Evolutionary conservation across 2,797 vertebrate genomes (phyloP).

Genomic region (Hafferia zeledoni): DNA sequence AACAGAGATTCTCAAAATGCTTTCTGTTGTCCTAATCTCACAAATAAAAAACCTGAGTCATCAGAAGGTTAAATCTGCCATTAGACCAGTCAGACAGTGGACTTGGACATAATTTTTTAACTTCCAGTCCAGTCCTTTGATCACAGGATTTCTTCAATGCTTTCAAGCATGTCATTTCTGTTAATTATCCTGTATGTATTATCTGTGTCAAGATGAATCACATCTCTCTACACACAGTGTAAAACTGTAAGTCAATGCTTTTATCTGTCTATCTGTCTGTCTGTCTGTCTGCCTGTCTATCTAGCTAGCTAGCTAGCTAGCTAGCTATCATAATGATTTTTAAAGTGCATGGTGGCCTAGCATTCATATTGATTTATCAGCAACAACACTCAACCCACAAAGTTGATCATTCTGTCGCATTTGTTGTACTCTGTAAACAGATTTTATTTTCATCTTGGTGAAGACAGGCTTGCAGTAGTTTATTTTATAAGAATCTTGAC

Average conservation of each 20-base stretch:
- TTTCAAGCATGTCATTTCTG: neutral
- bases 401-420: slow-evolving; percentile 2
- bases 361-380: slow-evolving; percentile 14
- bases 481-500: slow-evolving; percentile 8
- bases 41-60: neutral
- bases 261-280: neutral
- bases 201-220: slow-evolving; percentile 7
- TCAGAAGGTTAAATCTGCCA: neutral
- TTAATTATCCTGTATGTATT: neutral
- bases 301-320: neutral
- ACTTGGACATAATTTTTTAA: neutral
- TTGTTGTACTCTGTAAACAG: neutral
- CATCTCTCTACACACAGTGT: neutral
- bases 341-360: neutral
- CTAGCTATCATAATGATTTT: slow-evolving; percentile 13
- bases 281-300: too few species aligned
- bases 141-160: neutral
- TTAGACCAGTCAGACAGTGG: neutral
- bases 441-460: neutral
- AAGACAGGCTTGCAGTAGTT: neutral
- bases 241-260: neutral
- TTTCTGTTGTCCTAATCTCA: neutral
- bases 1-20: neutral
- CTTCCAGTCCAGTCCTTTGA: neutral
- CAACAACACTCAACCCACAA: neutral